These are phyloP conservation scores for Chiloscyllium plagiosum DNA, from an alignment of 2,113 vertebrate genomes.

Conservation along the genomic window DNA sequence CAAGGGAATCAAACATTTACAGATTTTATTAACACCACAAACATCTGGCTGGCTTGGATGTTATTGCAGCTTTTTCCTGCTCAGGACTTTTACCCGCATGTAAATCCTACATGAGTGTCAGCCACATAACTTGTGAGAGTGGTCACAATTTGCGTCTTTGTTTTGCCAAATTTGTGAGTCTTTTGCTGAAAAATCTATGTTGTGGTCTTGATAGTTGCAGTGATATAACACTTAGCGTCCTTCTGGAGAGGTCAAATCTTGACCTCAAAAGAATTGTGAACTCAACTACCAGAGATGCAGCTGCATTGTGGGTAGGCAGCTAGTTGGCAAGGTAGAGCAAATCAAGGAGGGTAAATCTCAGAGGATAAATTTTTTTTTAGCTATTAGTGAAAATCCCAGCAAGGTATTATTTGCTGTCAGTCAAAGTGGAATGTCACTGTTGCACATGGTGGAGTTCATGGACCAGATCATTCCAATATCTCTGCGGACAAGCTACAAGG, in stretches of 20 bases:
- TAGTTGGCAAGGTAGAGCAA: neutral
- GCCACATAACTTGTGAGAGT: neutral
- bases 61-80: constrained; percentile 2
- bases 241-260: neutral
- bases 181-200: neutral
- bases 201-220: neutral
- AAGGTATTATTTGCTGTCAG: neutral
- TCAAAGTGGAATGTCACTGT: neutral
- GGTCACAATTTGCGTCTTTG: neutral
- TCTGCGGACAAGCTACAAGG: neutral
- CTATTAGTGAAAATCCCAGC: neutral
- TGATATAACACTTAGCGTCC: neutral
- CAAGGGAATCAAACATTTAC: neutral
- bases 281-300: neutral
- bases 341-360: neutral
- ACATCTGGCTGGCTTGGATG: neutral
- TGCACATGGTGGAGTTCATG: neutral
- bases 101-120: neutral
- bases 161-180: neutral
- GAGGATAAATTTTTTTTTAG: neutral
- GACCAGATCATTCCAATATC: neutral
- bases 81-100: neutral
- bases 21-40: neutral
- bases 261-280: neutral
- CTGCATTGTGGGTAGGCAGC: neutral